phyloP scores from a whole-genome alignment of 2,113 vertebrate genomes.

The Onychostruthus taczanowskii region DNA sequence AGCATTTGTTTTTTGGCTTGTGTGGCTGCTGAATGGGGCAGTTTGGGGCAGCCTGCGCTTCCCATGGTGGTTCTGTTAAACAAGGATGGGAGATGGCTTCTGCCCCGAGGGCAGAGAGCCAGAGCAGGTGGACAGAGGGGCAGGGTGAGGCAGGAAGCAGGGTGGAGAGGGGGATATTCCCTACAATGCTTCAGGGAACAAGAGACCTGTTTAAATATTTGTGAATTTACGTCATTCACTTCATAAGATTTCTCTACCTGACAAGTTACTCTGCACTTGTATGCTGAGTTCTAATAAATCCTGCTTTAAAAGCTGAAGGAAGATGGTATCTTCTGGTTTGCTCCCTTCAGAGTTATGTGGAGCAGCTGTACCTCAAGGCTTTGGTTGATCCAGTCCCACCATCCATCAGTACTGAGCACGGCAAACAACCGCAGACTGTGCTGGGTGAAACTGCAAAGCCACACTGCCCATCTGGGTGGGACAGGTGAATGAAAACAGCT shows the following conservation, averaged over 20 bases:
- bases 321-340: neutral
- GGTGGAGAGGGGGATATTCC: neutral
- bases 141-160: neutral
- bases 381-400: neutral
- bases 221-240: neutral
- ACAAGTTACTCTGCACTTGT: neutral
- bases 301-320: neutral
- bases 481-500: neutral
- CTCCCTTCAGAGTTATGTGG: neutral
- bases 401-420: neutral
- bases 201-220: neutral
- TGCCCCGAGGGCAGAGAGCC: neutral
- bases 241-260: neutral
- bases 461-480: neutral
- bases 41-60: neutral
- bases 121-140: neutral
- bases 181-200: neutral
- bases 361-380: neutral
- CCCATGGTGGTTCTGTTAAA: neutral
- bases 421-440: neutral
- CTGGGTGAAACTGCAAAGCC: rapidly evolving
- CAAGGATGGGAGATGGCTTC: neutral
- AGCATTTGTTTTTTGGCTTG: neutral
- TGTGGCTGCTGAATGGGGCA: neutral
- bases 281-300: neutral